phyloP scores from a whole-genome alignment of 1,140 invertebrate species.

The Octopus sinensis region DNA sequence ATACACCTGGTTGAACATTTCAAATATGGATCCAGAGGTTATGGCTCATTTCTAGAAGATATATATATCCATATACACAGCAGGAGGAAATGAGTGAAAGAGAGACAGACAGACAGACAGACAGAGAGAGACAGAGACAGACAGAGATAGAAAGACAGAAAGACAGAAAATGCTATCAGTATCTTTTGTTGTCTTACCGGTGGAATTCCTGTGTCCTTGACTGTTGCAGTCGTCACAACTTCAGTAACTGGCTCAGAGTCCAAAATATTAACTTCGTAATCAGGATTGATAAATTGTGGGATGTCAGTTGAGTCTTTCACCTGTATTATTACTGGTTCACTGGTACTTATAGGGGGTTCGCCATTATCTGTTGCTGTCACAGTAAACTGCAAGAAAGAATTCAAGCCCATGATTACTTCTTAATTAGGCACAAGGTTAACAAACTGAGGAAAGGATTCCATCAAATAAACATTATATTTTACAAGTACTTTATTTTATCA shows the following conservation, averaged over 20 bases:
- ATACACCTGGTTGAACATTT: no score
- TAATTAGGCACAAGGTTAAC: no score
- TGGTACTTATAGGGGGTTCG: background rate
- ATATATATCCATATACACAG: no score
- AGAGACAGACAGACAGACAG: no score
- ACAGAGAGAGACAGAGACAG: background rate
- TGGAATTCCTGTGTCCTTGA: background rate
- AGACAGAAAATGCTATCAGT: background rate
- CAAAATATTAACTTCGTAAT: background rate
- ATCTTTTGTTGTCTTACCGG: background rate
- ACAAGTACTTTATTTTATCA: no score
- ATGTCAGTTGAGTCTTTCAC: background rate
- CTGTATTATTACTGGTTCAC: background rate
- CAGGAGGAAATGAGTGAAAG: no score
- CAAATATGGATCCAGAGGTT: no score
- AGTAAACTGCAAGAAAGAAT: constrained; percentile 4
- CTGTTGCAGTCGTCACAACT: background rate
- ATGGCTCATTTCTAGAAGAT: no score
- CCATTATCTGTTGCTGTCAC: constrained; percentile 12
- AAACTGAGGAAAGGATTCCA: no score
- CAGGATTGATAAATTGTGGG: background rate
- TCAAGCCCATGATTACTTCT: no score
- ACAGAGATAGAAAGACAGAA: background rate
- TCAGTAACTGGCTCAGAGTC: background rate
- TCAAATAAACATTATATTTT: no score